phyloP scores from a whole-genome alignment of 2,797 vertebrate species.

The Alfaro cultratus region DNA sequence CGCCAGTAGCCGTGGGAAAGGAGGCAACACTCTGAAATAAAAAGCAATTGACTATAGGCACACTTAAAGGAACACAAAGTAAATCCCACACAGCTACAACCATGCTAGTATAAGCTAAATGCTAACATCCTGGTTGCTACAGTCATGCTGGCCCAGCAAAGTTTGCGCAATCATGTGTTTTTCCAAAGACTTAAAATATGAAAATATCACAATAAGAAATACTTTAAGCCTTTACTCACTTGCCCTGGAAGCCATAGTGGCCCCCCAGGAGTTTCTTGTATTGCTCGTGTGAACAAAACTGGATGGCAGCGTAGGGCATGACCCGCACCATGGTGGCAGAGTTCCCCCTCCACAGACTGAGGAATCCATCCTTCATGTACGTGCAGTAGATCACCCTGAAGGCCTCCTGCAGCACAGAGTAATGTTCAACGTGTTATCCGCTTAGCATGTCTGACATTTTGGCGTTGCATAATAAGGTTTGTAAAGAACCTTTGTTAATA shows the following conservation, averaged over 20 bases:
- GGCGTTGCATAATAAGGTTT: background rate
- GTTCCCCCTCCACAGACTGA: constrained; percentile 96
- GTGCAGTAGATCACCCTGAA: constrained; percentile 90
- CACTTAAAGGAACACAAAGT: background rate
- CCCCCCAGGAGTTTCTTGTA: constrained; percentile 90
- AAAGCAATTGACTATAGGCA: background rate
- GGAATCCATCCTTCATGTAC: constrained; percentile 90
- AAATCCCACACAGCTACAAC: background rate
- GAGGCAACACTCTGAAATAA: constrained; percentile 87
- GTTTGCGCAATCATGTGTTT: background rate
- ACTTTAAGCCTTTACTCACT: constrained; percentile 80
- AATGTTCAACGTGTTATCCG: background rate
- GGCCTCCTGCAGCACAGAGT: constrained; percentile 83
- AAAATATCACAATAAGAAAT: background rate
- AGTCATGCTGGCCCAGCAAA: background rate
- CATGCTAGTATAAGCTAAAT: background rate
- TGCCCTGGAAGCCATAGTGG: constrained; percentile 91
- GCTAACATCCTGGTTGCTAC: background rate
- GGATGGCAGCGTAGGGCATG: constrained; percentile 95
- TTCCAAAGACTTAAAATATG: background rate
- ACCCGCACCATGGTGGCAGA: constrained; percentile 98
- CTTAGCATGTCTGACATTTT: background rate
- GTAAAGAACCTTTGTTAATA: background rate
- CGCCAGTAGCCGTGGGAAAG: constrained; percentile 90
- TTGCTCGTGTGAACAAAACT: constrained; percentile 95